Conservation (phyloP, 2,113 vertebrate species). For the Prietella phreatophila region DNA sequence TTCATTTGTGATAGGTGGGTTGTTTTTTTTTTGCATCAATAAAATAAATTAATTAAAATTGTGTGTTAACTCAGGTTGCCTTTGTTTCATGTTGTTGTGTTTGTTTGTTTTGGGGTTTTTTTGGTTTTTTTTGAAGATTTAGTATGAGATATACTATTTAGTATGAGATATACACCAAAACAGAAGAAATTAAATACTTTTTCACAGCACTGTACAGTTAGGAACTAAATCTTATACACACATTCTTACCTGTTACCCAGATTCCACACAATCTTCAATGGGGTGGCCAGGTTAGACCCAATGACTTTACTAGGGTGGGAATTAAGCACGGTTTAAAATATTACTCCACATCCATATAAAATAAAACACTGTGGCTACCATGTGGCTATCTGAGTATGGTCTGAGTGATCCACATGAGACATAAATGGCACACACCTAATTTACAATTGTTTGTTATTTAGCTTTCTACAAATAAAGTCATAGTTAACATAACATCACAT, state of each 20-base stretch:
- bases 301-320: not conserved
- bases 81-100: too few relatives aligned
- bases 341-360: not conserved
- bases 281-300: not conserved
- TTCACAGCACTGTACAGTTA: not conserved
- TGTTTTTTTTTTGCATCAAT: too few relatives aligned
- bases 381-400: not conserved
- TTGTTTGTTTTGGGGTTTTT: too few relatives aligned
- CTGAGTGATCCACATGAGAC: not conserved
- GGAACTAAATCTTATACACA: not conserved
- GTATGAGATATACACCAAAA: too few relatives aligned
- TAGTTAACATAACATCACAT: not conserved
- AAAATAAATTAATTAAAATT: too few relatives aligned
- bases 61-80: too few relatives aligned
- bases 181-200: too few relatives aligned
- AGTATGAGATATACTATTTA: too few relatives aligned
- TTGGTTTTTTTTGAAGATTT: too few relatives aligned
- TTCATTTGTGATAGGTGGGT: too few relatives aligned
- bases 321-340: not conserved
- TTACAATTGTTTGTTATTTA: not conserved
- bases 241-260: not conserved
- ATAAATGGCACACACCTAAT: not conserved
- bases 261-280: not conserved
- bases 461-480: not conserved
- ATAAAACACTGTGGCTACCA: not conserved